phyloP scores from a whole-genome alignment of 2,888 invertebrate genomes.

The Lysandra bellargus region DNA sequence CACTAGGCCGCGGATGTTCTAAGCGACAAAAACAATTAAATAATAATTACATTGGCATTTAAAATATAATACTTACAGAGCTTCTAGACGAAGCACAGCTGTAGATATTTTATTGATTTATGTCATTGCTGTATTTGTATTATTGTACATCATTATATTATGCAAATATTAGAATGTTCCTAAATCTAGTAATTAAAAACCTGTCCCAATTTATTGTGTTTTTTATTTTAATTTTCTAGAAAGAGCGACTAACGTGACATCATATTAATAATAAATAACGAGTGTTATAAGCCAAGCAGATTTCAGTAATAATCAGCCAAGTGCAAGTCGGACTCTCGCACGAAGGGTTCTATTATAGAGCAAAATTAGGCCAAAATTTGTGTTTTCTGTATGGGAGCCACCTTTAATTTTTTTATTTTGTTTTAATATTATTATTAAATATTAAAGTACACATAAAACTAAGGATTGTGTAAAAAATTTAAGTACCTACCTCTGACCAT shows the following conservation, averaged over 20 bases:
- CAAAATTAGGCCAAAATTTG: too few species aligned
- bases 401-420: too few species aligned
- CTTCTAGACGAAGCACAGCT: not conserved
- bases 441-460: too few species aligned
- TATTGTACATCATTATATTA: not conserved
- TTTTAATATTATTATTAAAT: too few species aligned
- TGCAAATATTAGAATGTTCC: not conserved
- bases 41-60: not conserved
- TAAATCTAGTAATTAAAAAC: conserved; percentile 10
- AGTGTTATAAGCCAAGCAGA: too few species aligned
- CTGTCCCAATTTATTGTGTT: not conserved
- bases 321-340: too few species aligned
- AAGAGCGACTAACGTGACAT: not conserved
- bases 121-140: not conserved
- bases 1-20: too few species aligned
- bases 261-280: not conserved
- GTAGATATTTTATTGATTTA: not conserved
- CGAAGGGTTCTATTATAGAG: too few species aligned
- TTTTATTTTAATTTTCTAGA: not conserved
- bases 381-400: too few species aligned
- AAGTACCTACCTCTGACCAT: too few species aligned
- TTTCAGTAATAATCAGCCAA: too few species aligned
- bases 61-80: not conserved
- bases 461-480: too few species aligned
- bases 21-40: not conserved